These are phyloP conservation scores for Thamnophis sirtalis DNA, from an alignment of 2,113 vertebrate species.

Conservation along the genomic window DNA sequence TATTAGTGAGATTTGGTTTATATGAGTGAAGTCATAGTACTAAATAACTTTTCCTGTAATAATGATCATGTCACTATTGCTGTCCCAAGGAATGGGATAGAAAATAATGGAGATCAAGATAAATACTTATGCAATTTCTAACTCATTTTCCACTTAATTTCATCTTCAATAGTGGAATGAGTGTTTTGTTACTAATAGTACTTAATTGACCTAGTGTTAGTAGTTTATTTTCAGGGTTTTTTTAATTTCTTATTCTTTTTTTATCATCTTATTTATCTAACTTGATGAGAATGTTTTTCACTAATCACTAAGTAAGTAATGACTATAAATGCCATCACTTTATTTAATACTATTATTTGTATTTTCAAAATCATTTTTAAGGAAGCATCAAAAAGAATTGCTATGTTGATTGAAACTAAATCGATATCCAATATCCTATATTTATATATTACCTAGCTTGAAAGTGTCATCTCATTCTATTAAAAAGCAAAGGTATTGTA, in stretches of 20 bases:
- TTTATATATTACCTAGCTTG: background rate
- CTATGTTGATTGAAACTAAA: background rate
- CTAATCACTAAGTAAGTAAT: background rate
- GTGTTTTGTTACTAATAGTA: background rate
- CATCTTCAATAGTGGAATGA: background rate
- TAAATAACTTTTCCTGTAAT: background rate
- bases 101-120: background rate
- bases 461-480: background rate
- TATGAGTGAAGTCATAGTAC: background rate
- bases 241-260: background rate
- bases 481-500: background rate
- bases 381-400: background rate
- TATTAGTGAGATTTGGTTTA: conserved; percentile 51
- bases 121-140: background rate
- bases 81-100: background rate
- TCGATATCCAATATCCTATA: background rate
- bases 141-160: background rate
- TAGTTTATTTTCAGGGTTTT: background rate
- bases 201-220: background rate
- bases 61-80: background rate
- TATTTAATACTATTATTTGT: background rate
- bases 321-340: background rate
- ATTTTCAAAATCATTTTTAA: background rate
- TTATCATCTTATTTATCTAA: background rate
- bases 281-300: background rate